phyloP scores from a whole-genome alignment of 2,888 invertebrate species.

The Blastobasis lacticolella region DNA sequence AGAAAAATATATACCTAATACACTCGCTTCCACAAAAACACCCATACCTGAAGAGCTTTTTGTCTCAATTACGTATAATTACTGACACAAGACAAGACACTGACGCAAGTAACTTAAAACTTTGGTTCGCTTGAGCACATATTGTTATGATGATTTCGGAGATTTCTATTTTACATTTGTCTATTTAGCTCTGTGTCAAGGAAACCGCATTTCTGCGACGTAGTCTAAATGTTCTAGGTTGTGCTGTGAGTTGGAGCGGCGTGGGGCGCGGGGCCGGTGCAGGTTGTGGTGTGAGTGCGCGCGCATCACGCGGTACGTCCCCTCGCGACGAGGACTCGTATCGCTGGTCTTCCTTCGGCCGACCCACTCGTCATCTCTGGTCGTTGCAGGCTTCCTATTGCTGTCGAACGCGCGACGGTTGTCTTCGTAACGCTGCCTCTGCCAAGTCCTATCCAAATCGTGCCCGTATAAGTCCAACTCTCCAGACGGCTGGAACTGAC shows the following conservation, averaged over 20 bases:
- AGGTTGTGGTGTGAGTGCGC: conserved; percentile 80
- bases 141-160: conserved; percentile 20
- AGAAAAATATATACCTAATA: too few relatives aligned
- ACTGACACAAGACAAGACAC: conserved; percentile 2
- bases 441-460: conserved; percentile 73
- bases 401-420: conserved; percentile 53
- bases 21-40: too few relatives aligned
- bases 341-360: conserved; percentile 54
- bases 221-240: conserved; percentile 78
- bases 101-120: conserved; percentile 41
- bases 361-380: conserved; percentile 50
- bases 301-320: conserved; percentile 60
- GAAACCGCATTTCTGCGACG: conserved; percentile 78
- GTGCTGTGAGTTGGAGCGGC: conserved; percentile 77
- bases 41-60: too few relatives aligned
- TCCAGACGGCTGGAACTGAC: conserved; percentile 77
- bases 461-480: conserved; percentile 80
- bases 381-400: conserved; percentile 44
- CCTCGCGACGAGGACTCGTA: conserved; percentile 61
- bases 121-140: conserved; percentile 72
- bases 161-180: conserved; percentile 26
- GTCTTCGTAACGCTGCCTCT: conserved; percentile 60
- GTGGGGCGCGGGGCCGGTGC: conserved; percentile 65
- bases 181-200: conserved; percentile 57
- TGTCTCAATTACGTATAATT: not conserved